These are phyloP conservation scores for Labeo catla DNA, from an alignment of 2,113 vertebrate species.

Conservation along the genomic window DNA sequence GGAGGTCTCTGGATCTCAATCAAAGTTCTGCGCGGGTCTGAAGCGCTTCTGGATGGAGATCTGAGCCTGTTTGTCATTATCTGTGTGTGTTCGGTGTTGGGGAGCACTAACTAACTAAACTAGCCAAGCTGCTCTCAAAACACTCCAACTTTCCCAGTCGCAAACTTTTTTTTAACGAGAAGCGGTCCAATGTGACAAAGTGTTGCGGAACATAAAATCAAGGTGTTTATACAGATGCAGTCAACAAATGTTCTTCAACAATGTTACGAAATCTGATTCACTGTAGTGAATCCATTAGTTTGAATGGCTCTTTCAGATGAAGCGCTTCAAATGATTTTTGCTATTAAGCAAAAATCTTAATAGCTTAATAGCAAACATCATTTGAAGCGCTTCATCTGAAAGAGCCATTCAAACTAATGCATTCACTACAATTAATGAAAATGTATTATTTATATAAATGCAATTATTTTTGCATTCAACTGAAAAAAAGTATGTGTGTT, in stretches of 20 bases:
- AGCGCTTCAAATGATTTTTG: no score
- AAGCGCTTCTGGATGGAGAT: slow-evolving; percentile 17
- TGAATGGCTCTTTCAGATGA: background rate
- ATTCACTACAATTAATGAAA: no score
- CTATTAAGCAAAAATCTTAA: no score
- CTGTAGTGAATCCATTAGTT: background rate
- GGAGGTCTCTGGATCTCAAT: slow-evolving; percentile 14
- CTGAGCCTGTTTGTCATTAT: background rate
- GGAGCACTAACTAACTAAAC: background rate
- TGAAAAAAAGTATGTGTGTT: no score
- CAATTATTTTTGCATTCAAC: no score
- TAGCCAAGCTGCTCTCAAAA: background rate
- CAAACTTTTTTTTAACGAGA: background rate
- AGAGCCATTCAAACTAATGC: no score
- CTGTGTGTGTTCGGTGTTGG: background rate
- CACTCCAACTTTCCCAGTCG: background rate
- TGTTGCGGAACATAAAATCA: background rate
- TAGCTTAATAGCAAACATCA: no score
- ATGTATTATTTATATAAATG: no score
- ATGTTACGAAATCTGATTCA: background rate
- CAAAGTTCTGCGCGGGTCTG: slow-evolving; percentile 3
- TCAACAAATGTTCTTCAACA: background rate
- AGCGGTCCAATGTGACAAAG: background rate
- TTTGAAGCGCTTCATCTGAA: no score
- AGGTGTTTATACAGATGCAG: background rate